Evolutionary conservation across 1,140 invertebrate genomes (phyloP), one percentile per base, ranked within the genome.

Genomic region (Archegozetes longisetosus): DNA sequence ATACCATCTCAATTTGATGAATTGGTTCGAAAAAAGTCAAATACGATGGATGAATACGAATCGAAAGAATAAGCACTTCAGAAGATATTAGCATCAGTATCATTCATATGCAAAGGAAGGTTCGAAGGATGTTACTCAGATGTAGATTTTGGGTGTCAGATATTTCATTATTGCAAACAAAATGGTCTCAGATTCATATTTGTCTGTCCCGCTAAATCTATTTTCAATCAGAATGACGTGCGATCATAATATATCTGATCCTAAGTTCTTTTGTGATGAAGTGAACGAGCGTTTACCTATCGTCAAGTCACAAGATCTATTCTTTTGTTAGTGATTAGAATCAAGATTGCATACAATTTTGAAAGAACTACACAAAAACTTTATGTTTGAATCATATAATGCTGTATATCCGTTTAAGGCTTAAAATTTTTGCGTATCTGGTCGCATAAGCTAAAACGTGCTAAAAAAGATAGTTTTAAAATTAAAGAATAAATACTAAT

Each of bases 111-210:
- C 32, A 40, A 17, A 40, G 32, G 32, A 40, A 40, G 6, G 32
- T 40, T 40, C 17, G 32, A 40, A 40, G 32, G 67, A 22, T 69
- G 68, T 55, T 69, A 66, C 46, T 58, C 67, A 12, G 68, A 69
- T 57, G 20, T 60, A 25, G 51, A 64, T 40, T 65, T 66, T 55
- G 51, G 64, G 26, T 70, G 68, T 55, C 64, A 68, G 61, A 67
- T 70, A 17, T 68, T 68, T 59, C 67, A 68, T 32, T 68, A 68
- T 49, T 68, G 67, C 49, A 66, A 68, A 51, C 55, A 46, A 4
- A 61, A 68, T 54, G 65, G 66, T 22, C 58, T 54, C 9, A n/a
- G 65, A 32, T 67, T 64, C 47, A 65, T 63, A 24, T 67, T 68
- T 28, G 50, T 60, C 23, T 68, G 67, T 50, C 67, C 66, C 0